phyloP scores from a whole-genome alignment of 2,797 vertebrate genomes.

The Pagetopsis macropterus region DNA sequence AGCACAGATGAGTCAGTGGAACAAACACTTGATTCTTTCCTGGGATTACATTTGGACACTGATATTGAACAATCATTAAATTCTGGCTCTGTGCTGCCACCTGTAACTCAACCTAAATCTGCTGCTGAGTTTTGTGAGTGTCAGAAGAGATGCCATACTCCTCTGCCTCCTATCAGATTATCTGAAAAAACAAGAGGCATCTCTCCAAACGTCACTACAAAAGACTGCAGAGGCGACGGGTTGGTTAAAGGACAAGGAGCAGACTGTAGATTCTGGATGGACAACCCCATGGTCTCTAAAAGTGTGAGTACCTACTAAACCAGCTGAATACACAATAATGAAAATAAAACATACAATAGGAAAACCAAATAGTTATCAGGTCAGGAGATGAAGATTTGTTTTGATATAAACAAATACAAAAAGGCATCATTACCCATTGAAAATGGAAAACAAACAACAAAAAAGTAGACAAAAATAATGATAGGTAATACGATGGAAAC shows the following conservation, averaged over 20 bases:
- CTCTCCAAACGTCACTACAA: background rate
- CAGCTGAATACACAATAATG: background rate
- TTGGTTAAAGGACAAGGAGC: constrained; percentile 1
- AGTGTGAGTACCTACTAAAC: constrained; percentile 47
- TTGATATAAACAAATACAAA: too few species aligned
- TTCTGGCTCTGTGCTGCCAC: constrained; percentile 33
- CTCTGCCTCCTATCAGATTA: constrained; percentile 37
- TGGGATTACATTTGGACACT: background rate
- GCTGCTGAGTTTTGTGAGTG: background rate
- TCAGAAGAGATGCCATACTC: background rate
- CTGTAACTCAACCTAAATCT: constrained; percentile 27
- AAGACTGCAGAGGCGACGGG: background rate
- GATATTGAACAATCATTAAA: background rate
- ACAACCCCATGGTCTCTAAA: constrained; percentile 44
- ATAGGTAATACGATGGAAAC: too few species aligned
- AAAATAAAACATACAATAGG: too few species aligned
- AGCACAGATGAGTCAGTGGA: constrained; percentile 2
- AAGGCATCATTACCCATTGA: too few species aligned
- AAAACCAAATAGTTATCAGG: too few species aligned
- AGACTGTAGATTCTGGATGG: constrained; percentile 30
- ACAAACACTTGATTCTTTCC: background rate
- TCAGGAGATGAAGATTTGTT: too few species aligned
- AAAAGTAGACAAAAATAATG: too few species aligned
- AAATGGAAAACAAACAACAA: too few species aligned
- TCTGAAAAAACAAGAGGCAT: constrained; percentile 12